Evolutionary conservation across 2,797 vertebrate species (phyloP), one percentile per base, ranked within the genome.

Genomic region (Prionace glauca): DNA sequence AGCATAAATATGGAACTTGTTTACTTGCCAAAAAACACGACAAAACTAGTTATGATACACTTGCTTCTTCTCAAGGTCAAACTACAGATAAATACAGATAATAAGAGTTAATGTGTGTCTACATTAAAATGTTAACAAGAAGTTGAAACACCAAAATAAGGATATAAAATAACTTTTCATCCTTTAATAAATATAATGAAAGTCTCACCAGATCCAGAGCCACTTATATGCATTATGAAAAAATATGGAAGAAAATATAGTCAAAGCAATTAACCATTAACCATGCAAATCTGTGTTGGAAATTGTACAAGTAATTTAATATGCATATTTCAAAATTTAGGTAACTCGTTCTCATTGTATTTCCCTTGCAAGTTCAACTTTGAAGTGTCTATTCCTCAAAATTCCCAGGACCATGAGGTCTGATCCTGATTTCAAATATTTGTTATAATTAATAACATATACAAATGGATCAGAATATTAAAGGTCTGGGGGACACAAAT

Each of bases 61-160:
- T 69, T 69, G 90, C 65, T 92, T 67, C n/a, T 69, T 36, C 90
- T 92, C 62, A 92, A 92, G 62, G 90, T 92, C 62, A 92, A 92
- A 92, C 65, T 36, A 12, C 65, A 36, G 60, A 67, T 36, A 92
- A 92, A 92, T 36, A 67, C 62, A 65, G 62, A 67, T 92, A 92
- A 92, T 36, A 67, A 92, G 62, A 92, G n/a, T 20, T 69, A 92
- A 92, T 69, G 62, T 41, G n/a, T 92, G 90, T 92, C 90, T 92
- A 32, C 62, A 67, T 22, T n/a, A 92, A 92, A 92, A 69, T 69
- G n/a, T 7, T 92, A 92, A 69, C 90, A 92, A 92, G 32, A 92
- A 67, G 20, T 41, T 41, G 7, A n/a, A n/a, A 69, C 67, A 67
- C 90, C 90, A 69, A 92, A 92, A 92, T 41, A 92, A 65, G 62